Evolutionary conservation across 2,113 vertebrate genomes (phyloP).

Genomic region (Microcebus ravelobensis): DNA sequence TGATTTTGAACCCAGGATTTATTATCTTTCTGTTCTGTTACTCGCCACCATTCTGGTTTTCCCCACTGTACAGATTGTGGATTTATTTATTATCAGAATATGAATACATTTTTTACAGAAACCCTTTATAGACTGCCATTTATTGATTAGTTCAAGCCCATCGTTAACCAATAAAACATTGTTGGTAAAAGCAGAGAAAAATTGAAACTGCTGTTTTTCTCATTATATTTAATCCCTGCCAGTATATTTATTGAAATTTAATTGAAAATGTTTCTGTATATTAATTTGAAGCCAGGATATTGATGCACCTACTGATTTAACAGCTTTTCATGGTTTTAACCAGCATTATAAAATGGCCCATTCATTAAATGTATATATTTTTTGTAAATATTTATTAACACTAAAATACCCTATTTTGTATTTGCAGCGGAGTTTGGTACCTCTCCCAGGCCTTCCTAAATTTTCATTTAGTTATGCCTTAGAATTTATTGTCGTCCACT

Average conservation of each 20-base stretch:
- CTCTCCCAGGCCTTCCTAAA: neutral
- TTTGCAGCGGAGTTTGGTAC: constrained; percentile 10
- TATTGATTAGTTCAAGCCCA: neutral
- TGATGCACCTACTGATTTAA: constrained; percentile 8
- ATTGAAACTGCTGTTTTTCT: neutral
- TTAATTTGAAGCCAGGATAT: constrained; percentile 30
- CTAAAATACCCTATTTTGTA: constrained; percentile 40
- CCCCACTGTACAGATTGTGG: constrained; percentile 22
- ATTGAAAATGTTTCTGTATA: constrained; percentile 41
- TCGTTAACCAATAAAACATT: constrained; percentile 49
- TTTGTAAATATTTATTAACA: constrained; percentile 61
- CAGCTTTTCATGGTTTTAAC: constrained; percentile 35
- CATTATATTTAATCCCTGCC: neutral
- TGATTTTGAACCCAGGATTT: constrained; percentile 22
- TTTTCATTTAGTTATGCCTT: neutral
- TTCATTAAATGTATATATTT: constrained; percentile 52
- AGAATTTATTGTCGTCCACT: neutral
- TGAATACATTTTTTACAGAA: constrained; percentile 58
- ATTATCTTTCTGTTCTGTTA: neutral
- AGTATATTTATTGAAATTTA: constrained; percentile 45
- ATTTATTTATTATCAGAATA: constrained; percentile 62
- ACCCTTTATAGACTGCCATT: neutral
- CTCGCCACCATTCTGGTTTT: constrained; percentile 41
- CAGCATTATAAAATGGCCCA: constrained; percentile 39
- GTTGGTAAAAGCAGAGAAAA: constrained; percentile 43